Base-by-base conservation (phyloP, 2,888 invertebrate genomes). In the Chydorus sphaericus region DNA sequence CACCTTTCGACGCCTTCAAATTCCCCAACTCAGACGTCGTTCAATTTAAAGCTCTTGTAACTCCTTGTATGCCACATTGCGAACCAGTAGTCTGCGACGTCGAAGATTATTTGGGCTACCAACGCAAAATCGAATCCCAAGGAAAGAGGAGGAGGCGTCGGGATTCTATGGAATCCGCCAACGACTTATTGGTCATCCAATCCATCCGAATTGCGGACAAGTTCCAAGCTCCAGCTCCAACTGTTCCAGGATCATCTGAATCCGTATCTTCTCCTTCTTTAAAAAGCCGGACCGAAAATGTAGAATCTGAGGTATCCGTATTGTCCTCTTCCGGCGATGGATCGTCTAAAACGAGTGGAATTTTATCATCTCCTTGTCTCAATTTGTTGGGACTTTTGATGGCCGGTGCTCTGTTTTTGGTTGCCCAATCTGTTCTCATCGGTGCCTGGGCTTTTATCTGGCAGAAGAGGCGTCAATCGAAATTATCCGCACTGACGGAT, bases 1-100 rank as follows among this genome's bases (percentile, higher is more conserved):
- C 69, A n/a, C 68, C 67, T 16, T 70, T 70, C 62, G 69, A 70
- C 59, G 70, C 70, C 11, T 70, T 70, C 63, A 70, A 70, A 61
- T 70, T 70, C 62, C 70, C 70, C 10, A 67, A 69, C 4, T 68
- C 69, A 4, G 69, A 68, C 54, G 64, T 69, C 8, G 70, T 70
- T 4, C 69, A 70, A 60, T 70, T 70, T 63, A 63, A 63, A 57
- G 70, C 69, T 14, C 61, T 70, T 37, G 67, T 70, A 6, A 70
- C 69, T 1, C 69, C 69, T 1, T 70, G 70, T 57, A 62, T 69
- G 16, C 69, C 69, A 10, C 59, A 62, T 4, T 70, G 69, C 58
- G 65, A 67, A 44, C 68, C 68, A 2, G 66, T 65, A 14, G 62
- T 64, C 30, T 70, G 70, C 59, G 63, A 66, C 26, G 60, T 67